A percentile compares a stretch with the other conserved stretches of the same genome.
These are phyloP conservation scores for Netelia fuscicornis DNA, from an alignment of 2,888 invertebrate genomes.

Conservation along the genomic window DNA sequence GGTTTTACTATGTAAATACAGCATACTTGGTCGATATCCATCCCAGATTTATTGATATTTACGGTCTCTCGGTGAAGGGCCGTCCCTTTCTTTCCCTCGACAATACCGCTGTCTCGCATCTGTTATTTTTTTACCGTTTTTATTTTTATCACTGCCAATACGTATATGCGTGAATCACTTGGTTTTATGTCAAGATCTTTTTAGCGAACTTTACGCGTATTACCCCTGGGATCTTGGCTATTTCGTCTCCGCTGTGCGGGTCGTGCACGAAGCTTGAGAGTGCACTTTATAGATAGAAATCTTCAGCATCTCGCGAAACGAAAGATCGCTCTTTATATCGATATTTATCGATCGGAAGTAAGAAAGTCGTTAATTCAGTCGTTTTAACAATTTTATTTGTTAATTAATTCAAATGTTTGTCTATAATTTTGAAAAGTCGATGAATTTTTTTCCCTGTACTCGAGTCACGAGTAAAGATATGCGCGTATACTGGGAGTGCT, in stretches of 20 bases:
- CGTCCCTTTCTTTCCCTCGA: not conserved
- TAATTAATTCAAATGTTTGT: no score
- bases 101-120: not conserved
- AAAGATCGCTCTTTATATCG: not conserved
- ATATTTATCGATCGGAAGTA: no score
- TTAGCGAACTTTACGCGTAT: slow-evolving; percentile 2
- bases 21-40: slow-evolving; percentile 28
- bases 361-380: no score
- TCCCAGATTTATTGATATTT: slow-evolving; percentile 48
- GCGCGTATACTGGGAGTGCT: not conserved
- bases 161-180: not conserved
- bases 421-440: no score
- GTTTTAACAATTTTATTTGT: no score
- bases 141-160: slow-evolving; percentile 27
- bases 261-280: slow-evolving; percentile 1
- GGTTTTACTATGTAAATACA: slow-evolving; percentile 16
- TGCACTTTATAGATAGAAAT: not conserved
- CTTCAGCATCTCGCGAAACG: not conserved
- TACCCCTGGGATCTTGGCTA: slow-evolving; percentile 34
- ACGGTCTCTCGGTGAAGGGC: slow-evolving; percentile 7
- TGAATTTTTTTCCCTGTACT: no score
- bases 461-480: not conserved
- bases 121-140: slow-evolving; percentile 15
- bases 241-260: not conserved
- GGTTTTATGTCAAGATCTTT: slow-evolving; percentile 13